Conservation (phyloP, 2,797 vertebrate genomes). For the Tenualosa thibaudeaui region DNA sequence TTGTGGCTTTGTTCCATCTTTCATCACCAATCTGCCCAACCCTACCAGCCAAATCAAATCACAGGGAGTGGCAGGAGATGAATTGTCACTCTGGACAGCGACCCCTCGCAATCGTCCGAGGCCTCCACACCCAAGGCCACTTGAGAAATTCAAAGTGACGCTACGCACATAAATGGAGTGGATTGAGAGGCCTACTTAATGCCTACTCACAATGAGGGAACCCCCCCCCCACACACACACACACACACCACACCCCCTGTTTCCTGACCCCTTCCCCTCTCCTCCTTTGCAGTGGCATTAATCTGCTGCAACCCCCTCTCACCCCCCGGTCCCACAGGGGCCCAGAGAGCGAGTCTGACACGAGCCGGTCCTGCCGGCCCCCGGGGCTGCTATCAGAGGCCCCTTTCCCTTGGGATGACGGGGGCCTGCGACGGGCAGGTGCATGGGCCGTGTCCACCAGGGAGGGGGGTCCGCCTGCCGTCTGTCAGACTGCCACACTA, state of each 20-base stretch:
- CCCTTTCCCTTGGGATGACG: conserved; percentile 39
- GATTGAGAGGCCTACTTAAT: conserved; percentile 67
- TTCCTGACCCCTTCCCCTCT: neutral
- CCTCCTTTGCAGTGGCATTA: conserved; percentile 41
- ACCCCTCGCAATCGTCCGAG: conserved; percentile 57
- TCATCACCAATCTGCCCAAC: conserved; percentile 31
- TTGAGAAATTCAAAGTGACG: conserved; percentile 71
- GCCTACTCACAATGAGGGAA: conserved; percentile 58
- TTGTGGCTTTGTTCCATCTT: conserved; percentile 31
- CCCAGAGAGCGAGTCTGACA: conserved; percentile 70
- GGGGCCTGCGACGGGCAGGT: conserved; percentile 71
- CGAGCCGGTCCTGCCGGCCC: conserved; percentile 56
- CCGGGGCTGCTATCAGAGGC: conserved; percentile 53
- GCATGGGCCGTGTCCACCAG: conserved; percentile 50
- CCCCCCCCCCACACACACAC: conserved; percentile 42
- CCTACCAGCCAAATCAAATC: conserved; percentile 28
- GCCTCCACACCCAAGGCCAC: conserved; percentile 52
- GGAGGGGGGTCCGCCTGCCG: conserved; percentile 55
- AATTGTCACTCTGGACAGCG: conserved; percentile 53
- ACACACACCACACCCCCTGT: conserved; percentile 44
- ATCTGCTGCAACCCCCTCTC: conserved; percentile 68
- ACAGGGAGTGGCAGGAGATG: conserved; percentile 38
- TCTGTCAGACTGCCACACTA: conserved; percentile 68
- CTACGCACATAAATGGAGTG: conserved; percentile 51
- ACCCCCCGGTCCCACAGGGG: conserved; percentile 50